Evolutionary conservation across 2,888 invertebrate species (phyloP), one percentile per base, ranked within the genome.

Genomic region (Arge pagana): DNA sequence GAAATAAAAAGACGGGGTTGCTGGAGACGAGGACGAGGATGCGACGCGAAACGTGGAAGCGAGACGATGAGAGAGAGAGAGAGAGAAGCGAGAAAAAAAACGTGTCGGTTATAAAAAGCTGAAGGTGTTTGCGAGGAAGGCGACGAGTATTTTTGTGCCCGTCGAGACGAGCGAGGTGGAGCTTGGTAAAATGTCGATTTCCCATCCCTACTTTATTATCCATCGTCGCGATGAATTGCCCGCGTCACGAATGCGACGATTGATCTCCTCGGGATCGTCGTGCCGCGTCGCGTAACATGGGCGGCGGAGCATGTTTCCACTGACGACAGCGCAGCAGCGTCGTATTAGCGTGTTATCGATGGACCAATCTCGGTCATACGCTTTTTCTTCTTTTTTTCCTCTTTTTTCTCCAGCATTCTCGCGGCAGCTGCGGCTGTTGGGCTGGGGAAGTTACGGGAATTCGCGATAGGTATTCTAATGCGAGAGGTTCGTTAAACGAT

Each of bases 381-480:
- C n/a, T n/a, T n/a, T n/a, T n/a, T n/a, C n/a, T n/a, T n/a, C n/a
- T n/a, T n/a, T n/a, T n/a, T n/a, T n/a, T n/a, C n/a, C n/a, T n/a
- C n/a, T n/a, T n/a, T n/a, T n/a, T n/a, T n/a, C n/a, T n/a, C n/a
- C n/a, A n/a, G n/a, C n/a, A n/a, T n/a, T n/a, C n/a, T 42, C 30
- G 42, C 16, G 31, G 18, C 19, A 30, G 30, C 31, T 30, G 31
- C 30, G 30, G 30, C 30, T 21, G 45, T 18, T 19, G 33, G 33
- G 35, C 45, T 45, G 45, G 45, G 21, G 33, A 45, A 35, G 35
- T 45, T 45, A 45, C 30, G 35, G 33, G 33, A 45, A 35, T 45
- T 45, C 35, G 35, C 45, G 35, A 35, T n/a, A n/a, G n/a, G n/a
- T n/a, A n/a, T 45, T 45, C 35, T 45, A 45, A 45, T 33, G 33